Evolutionary conservation across 2,113 vertebrate species (phyloP), one percentile per base, ranked within the genome.

Genomic region (Xiphorhynchus elegans): DNA sequence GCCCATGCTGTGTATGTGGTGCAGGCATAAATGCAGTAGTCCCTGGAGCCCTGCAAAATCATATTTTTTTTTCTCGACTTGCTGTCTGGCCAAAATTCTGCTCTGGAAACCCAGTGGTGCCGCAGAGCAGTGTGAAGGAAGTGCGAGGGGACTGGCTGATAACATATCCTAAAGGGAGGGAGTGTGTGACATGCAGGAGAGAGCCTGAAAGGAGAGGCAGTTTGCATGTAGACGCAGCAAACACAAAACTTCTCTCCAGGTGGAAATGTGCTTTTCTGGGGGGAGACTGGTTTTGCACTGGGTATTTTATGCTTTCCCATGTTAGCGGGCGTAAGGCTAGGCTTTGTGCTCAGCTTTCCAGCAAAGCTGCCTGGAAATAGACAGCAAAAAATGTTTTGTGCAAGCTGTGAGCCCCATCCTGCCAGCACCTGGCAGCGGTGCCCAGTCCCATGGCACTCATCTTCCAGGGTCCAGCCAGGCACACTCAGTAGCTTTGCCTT

Each of bases 121-220:
- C 7, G 31, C 81, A 75, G 87, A 55, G 69, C 2, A 0, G 23
- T 29, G 59, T 20, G 59, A 39, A 40, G 49, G 58, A 5, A 77
- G 49, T 0, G 2, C 15, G 31, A 18, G 35, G 53, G 56, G 56
- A 20, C 16, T 23, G 67, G 42, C 46, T 72, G 50, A 26, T 39
- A 52, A 21, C 0, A 0, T 26, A 8, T 7, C 37, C 68, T 31
- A 23, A 60, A 21, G 1, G 17, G 26, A 50, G 44, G 9, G 14
- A 39, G 29, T 1, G 55, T 23, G 62, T 40, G 63, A 58, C 2
- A 1, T 8, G n/a, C 39, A 39, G 31, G 49, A 50, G 50, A 35
- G 17, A 52, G 16, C 50, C 47, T 31, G 47, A 52, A 26, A 63
- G 42, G 11, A 64, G 72, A 42, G 24, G 58, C 14, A 68, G 33